phyloP scores from a whole-genome alignment of 1,140 invertebrate species.

The Zaprionus ornatus region DNA sequence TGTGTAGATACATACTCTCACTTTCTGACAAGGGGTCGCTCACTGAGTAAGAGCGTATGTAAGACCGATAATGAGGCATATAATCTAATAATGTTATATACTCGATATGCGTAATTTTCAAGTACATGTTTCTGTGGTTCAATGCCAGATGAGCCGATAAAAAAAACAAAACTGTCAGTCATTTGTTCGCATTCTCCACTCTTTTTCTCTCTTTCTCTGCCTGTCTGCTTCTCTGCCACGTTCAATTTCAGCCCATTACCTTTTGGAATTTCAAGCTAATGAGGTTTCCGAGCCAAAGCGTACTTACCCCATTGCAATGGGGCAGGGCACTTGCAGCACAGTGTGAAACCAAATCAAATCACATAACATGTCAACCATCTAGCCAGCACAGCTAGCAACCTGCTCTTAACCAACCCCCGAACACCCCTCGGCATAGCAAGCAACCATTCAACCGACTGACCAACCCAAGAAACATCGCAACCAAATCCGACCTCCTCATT shows the following conservation, averaged over 20 bases:
- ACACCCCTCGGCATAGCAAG: constrained; percentile 5
- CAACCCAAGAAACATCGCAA: constrained; percentile 30
- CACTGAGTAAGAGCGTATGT: too few species aligned
- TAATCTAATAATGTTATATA: background rate
- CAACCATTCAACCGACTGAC: constrained; percentile 5
- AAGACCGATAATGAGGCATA: background rate
- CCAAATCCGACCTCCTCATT: constrained; percentile 45
- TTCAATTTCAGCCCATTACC: constrained; percentile 41
- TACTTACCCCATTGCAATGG: constrained; percentile 54
- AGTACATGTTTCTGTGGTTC: background rate
- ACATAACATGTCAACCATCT: constrained; percentile 66
- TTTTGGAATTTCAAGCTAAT: constrained; percentile 70
- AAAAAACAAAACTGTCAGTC: constrained; percentile 3
- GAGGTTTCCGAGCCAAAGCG: constrained; percentile 70
- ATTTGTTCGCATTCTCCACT: constrained; percentile 2
- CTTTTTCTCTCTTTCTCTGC: background rate
- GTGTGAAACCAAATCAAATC: constrained; percentile 71
- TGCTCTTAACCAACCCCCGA: constrained; percentile 17
- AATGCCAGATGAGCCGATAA: constrained; percentile 4
- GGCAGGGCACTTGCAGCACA: constrained; percentile 6
- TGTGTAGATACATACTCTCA: background rate
- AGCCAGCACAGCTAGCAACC: constrained; percentile 10
- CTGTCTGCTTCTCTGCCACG: constrained; percentile 2
- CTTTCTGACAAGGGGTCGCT: too few species aligned
- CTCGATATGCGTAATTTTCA: background rate